Evolutionary conservation across 2,888 invertebrate genomes (phyloP).

Genomic region (Auanema sp.): DNA sequence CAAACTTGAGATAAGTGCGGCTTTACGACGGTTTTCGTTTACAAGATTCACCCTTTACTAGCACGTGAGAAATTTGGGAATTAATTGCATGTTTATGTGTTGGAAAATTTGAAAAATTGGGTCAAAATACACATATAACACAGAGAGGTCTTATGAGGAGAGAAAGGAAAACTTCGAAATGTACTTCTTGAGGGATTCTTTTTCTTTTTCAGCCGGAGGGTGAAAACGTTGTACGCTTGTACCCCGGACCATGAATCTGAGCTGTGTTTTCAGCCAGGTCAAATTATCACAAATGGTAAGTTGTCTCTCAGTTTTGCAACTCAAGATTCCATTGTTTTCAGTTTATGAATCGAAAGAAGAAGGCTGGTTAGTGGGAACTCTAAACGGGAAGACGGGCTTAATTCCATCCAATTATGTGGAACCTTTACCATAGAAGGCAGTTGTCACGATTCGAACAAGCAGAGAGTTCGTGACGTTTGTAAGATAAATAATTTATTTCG

Average conservation of each 20-base stretch:
- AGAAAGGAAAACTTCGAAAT: neutral
- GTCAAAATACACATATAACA: too few relatives aligned
- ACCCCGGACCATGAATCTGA: slow-evolving; percentile 94
- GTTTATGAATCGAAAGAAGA: slow-evolving; percentile 89
- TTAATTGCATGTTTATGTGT: too few relatives aligned
- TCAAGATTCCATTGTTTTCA: slow-evolving; percentile 66
- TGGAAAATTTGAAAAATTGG: too few relatives aligned
- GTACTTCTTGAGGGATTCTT: neutral
- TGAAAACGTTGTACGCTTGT: slow-evolving; percentile 91
- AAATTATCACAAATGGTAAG: slow-evolving; percentile 92
- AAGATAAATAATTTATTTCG: too few relatives aligned
- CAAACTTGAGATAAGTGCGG: too few relatives aligned
- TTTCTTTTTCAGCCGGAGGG: slow-evolving; percentile 71
- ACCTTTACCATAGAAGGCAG: slow-evolving; percentile 26
- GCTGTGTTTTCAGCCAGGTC: slow-evolving; percentile 95
- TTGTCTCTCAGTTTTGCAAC: neutral
- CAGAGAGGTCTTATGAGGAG: too few relatives aligned
- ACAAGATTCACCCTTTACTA: too few relatives aligned
- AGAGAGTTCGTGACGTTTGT: too few relatives aligned
- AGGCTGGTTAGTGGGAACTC: slow-evolving; percentile 93
- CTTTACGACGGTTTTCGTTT: too few relatives aligned
- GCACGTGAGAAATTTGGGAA: too few relatives aligned
- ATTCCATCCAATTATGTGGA: slow-evolving; percentile 60
- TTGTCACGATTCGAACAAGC: neutral
- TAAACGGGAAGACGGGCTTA: slow-evolving; percentile 67